Percentiles rank a stretch among this genome's conserved stretches.
phyloP scores from a whole-genome alignment of 2,113 vertebrate species.

The human (Homo sapiens) region DNA sequence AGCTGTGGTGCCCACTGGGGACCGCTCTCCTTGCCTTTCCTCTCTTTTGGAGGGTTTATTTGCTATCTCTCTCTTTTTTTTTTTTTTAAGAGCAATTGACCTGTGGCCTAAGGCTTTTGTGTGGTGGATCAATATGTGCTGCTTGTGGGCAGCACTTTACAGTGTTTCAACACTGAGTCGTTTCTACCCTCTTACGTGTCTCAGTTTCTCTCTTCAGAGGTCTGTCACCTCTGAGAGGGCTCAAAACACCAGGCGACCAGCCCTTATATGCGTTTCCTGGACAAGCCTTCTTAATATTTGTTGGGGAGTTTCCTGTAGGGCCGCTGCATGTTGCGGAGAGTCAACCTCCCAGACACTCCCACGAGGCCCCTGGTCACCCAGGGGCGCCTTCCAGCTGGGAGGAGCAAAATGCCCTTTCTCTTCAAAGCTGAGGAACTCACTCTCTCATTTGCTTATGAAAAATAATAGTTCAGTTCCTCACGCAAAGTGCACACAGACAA shows the following conservation, averaged over 20 bases:
- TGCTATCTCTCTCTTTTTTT: too few relatives aligned
- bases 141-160: background rate
- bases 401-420: background rate
- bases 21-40: background rate
- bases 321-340: background rate
- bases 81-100: background rate
- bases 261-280: background rate
- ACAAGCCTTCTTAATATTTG: background rate
- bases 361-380: background rate
- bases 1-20: background rate
- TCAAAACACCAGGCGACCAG: background rate
- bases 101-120: background rate
- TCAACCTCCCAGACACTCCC: background rate
- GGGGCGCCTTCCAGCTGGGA: background rate
- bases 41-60: background rate
- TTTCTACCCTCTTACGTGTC: background rate
- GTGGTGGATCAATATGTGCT: background rate
- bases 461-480: too few relatives aligned
- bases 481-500: too few relatives aligned
- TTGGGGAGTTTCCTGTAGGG: background rate
- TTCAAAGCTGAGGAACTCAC: background rate
- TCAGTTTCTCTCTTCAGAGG: background rate
- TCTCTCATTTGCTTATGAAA: too few relatives aligned
- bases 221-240: background rate
- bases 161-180: background rate